phyloP scores from a whole-genome alignment of 2,888 invertebrate genomes.

The Oxyteleia sp. region DNA sequence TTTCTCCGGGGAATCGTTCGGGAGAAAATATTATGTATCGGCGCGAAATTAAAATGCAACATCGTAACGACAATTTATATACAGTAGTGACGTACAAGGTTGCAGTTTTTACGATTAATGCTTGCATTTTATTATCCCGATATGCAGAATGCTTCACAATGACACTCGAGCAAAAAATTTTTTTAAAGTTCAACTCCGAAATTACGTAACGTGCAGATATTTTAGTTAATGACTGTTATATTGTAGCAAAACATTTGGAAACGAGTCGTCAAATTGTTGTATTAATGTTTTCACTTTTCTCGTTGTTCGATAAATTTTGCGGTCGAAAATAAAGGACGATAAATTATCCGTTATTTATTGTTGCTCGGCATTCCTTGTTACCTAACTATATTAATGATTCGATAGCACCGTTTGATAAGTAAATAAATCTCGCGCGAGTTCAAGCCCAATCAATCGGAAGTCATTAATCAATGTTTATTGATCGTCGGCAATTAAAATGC shows the following conservation, averaged over 20 bases:
- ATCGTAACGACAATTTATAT: slow-evolving; percentile 54
- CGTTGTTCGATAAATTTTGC: too few species aligned
- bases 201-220: too few species aligned
- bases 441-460: slow-evolving; percentile 27
- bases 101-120: slow-evolving; percentile 27
- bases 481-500: slow-evolving; percentile 12
- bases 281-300: too few species aligned
- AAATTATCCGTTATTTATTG: too few species aligned
- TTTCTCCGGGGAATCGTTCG: slow-evolving; percentile 47
- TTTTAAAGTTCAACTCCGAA: too few species aligned
- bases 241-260: too few species aligned
- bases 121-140: slow-evolving; percentile 29
- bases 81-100: slow-evolving; percentile 28
- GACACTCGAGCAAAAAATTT: slow-evolving; percentile 28
- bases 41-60: slow-evolving; percentile 63
- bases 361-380: neutral
- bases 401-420: slow-evolving; percentile 24
- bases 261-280: too few species aligned
- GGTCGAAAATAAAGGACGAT: too few species aligned
- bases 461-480: slow-evolving; percentile 21
- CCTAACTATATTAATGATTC: slow-evolving; percentile 9
- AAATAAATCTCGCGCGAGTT: slow-evolving; percentile 8
- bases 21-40: slow-evolving; percentile 56
- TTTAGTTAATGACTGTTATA: too few species aligned
- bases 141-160: slow-evolving; percentile 34